Evolutionary conservation across 2,113 vertebrate species (phyloP).

Genomic region (Ctenodactylus gundi): DNA sequence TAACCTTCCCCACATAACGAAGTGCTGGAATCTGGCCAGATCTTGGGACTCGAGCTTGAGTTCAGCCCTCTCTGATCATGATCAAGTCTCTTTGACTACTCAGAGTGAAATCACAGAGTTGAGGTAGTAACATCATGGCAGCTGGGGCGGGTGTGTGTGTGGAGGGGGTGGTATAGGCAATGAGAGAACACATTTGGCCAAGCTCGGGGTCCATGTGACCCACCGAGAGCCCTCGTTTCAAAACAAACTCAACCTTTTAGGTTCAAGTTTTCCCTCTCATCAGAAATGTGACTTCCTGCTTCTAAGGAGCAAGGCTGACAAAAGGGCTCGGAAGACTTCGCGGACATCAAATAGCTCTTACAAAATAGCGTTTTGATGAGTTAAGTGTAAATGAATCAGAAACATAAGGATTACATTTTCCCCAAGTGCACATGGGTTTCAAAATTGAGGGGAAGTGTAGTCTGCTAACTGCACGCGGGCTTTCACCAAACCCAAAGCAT

Average conservation of each 20-base stretch:
- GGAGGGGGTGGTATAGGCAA: conserved; percentile 50
- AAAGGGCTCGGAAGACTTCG: conserved; percentile 65
- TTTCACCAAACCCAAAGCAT: conserved; percentile 69
- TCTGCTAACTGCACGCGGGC: conserved; percentile 55
- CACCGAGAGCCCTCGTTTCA: conserved; percentile 51
- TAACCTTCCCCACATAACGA: not conserved
- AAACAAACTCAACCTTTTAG: conserved; percentile 76
- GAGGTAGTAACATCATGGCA: conserved; percentile 3
- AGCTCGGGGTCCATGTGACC: conserved; percentile 40
- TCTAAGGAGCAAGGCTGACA: conserved; percentile 70
- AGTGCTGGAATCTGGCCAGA: not conserved
- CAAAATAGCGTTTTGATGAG: conserved; percentile 80
- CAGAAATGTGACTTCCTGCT: conserved; percentile 76
- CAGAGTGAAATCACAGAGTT: not conserved
- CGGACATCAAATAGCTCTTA: conserved; percentile 79
- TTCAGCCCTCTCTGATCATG: not conserved
- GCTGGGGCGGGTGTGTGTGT: not conserved
- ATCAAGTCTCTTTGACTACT: not conserved
- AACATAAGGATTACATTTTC: conserved; percentile 82
- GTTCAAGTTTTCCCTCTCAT: conserved; percentile 66
- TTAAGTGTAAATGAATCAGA: conserved; percentile 83
- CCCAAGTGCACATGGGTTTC: conserved; percentile 75
- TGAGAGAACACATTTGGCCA: conserved; percentile 65
- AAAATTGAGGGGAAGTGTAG: conserved; percentile 72
- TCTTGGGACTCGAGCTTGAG: not conserved